Evolutionary conservation across 2,888 invertebrate genomes (phyloP).

Genomic region (Euzophera pinguis): DNA sequence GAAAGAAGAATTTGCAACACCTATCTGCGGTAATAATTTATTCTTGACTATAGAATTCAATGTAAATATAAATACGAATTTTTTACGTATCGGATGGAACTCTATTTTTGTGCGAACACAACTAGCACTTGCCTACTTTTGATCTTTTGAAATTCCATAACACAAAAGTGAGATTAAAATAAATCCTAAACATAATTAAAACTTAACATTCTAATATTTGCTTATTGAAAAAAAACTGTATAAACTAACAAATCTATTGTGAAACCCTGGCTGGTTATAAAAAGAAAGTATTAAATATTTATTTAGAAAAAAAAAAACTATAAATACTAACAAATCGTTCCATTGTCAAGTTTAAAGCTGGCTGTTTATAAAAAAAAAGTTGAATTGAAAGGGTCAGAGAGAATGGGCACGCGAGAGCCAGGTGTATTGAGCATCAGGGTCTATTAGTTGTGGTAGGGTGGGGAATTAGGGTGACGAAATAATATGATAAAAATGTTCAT

Average conservation of each 20-base stretch:
- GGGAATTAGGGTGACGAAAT: not conserved
- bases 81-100: too few species aligned
- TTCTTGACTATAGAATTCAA: too few species aligned
- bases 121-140: too few species aligned
- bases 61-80: too few species aligned
- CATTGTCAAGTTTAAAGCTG: not conserved
- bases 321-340: conserved; percentile 10
- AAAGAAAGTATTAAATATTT: not conserved
- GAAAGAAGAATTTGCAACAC: too few species aligned
- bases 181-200: not conserved
- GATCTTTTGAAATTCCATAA: not conserved
- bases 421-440: not conserved
- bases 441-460: not conserved
- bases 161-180: conserved; percentile 1
- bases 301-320: not conserved
- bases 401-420: not conserved
- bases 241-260: conserved; percentile 5
- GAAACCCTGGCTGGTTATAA: not conserved
- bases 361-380: not conserved
- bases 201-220: not conserved
- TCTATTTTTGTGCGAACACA: too few species aligned
- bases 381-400: not conserved
- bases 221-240: not conserved
- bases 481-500: not conserved
- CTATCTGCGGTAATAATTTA: too few species aligned